phyloP scores from a whole-genome alignment of 2,888 invertebrate species.

The Patella ulyssiponensis region DNA sequence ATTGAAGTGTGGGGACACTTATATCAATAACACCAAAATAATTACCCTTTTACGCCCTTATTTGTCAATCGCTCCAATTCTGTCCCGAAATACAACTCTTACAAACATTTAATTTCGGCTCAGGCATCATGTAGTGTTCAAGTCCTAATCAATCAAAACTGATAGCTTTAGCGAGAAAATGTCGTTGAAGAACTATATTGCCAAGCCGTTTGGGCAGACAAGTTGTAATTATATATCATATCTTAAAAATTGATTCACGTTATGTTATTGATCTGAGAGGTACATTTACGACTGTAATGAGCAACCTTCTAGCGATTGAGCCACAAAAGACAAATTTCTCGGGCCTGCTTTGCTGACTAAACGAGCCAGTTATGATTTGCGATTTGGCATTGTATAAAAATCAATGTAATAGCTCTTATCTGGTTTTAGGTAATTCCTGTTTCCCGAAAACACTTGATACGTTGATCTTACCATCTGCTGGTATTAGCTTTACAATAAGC shows the following conservation, averaged over 20 bases:
- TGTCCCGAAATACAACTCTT: too few species aligned
- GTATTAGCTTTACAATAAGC: too few species aligned
- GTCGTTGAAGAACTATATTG: too few species aligned
- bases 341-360: too few species aligned
- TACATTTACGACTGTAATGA: too few species aligned
- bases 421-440: slow-evolving; percentile 16
- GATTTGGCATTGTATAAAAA: slow-evolving; percentile 19
- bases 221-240: slow-evolving; percentile 23
- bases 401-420: slow-evolving; percentile 23
- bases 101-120: too few species aligned
- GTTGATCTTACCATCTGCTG: too few species aligned
- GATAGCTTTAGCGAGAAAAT: too few species aligned
- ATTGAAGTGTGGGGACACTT: not conserved
- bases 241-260: slow-evolving; percentile 20
- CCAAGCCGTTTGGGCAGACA: not conserved
- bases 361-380: slow-evolving; percentile 16
- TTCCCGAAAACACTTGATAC: not conserved
- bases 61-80: not conserved
- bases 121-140: too few species aligned
- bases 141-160: too few species aligned
- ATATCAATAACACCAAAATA: slow-evolving; percentile 3
- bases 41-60: not conserved
- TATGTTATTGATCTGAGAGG: slow-evolving; percentile 15
- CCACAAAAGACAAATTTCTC: too few species aligned
- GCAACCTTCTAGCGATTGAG: too few species aligned